Percentiles rank a stretch among this genome's conserved stretches.
Evolutionary conservation across 2,113 vertebrate genomes (phyloP).

Genomic region (Python bivittatus): DNA sequence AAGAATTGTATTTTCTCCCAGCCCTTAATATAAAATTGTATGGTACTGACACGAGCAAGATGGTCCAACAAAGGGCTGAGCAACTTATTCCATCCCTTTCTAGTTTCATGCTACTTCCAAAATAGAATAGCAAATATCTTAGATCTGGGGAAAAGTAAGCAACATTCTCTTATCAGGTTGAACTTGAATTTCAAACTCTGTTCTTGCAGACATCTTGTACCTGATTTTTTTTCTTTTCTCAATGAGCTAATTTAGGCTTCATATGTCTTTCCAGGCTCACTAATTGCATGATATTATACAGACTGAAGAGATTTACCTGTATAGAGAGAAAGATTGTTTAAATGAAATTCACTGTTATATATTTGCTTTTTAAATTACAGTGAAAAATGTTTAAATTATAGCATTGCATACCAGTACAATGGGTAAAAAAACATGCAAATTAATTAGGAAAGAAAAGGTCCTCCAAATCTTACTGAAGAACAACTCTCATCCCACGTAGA

Average conservation of each 20-base stretch:
- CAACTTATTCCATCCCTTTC: neutral
- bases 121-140: neutral
- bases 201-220: neutral
- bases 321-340: neutral
- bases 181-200: neutral
- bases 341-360: neutral
- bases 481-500: neutral
- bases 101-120: neutral
- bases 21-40: neutral
- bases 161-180: neutral
- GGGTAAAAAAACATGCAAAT: neutral
- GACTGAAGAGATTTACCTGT: neutral
- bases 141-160: neutral
- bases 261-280: neutral
- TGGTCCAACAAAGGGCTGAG: neutral
- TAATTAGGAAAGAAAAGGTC: too few relatives aligned
- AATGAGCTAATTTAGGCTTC: neutral
- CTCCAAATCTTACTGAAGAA: neutral
- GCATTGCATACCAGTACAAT: neutral
- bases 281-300: neutral
- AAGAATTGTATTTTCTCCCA: neutral
- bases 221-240: neutral
- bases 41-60: neutral
- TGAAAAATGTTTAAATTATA: neutral
- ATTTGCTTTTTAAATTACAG: neutral